Evolutionary conservation across 2,113 vertebrate species (phyloP).

Genomic region (Neodontobutis hainanensis): DNA sequence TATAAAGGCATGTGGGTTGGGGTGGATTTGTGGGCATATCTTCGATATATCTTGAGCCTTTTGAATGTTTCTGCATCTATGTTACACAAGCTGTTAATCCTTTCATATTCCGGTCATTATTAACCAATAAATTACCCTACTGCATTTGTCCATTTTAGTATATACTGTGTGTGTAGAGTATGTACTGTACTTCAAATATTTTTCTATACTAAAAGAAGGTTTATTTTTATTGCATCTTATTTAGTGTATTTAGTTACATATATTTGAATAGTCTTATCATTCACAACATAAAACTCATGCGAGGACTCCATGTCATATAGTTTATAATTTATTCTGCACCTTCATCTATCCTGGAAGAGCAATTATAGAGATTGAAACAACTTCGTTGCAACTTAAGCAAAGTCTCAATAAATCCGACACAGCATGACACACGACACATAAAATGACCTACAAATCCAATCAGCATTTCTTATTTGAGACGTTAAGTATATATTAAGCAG

Average conservation of each 20-base stretch:
- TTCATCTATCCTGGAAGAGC: conserved; percentile 22
- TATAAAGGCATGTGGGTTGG: conserved; percentile 49
- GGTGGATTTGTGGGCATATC: not conserved
- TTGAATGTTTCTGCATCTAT: too few species aligned
- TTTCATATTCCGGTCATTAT: too few species aligned
- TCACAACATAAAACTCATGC: too few species aligned
- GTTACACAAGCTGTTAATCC: too few species aligned
- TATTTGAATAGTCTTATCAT: too few species aligned
- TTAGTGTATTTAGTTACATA: too few species aligned
- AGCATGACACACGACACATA: conserved; percentile 16
- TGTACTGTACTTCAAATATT: too few species aligned
- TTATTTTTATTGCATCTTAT: too few species aligned
- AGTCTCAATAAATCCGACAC: conserved; percentile 47
- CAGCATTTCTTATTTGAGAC: not conserved
- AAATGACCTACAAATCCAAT: conserved; percentile 2
- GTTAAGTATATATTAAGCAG: not conserved
- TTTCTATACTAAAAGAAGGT: too few species aligned
- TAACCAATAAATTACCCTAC: too few species aligned
- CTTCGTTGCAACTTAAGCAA: conserved; percentile 38
- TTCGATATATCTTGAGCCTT: too few species aligned
- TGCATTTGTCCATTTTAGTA: conserved; percentile 6
- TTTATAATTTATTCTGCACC: conserved; percentile 5
- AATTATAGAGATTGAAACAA: conserved; percentile 46
- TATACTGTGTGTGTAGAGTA: too few species aligned
- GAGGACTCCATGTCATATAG: conserved; percentile 12